Evolutionary conservation across 2,113 vertebrate species (phyloP).

Genomic region (Leucoraja erinaceus): DNA sequence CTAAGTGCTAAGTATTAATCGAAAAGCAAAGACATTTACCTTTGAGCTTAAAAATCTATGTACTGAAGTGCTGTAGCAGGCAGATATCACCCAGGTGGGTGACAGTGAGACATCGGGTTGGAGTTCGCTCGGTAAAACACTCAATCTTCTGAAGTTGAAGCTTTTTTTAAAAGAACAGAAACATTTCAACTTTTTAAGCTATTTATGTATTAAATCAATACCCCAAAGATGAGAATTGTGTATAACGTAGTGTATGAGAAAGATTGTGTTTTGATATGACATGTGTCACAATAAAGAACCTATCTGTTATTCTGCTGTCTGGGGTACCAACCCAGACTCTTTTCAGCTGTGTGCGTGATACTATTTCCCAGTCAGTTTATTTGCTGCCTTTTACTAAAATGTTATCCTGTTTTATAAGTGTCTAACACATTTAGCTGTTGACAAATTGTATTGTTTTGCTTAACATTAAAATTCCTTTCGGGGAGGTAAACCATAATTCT

Average conservation of each 20-base stretch:
- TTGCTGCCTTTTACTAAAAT: neutral
- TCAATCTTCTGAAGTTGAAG: conserved; percentile 13
- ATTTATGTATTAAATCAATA: conserved; percentile 29
- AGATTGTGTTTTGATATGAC: conserved; percentile 14
- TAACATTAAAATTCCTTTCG: neutral
- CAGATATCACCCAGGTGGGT: neutral
- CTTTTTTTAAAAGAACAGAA: neutral
- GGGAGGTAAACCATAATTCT: too few relatives aligned
- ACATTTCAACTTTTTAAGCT: conserved; percentile 33
- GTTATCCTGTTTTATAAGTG: conserved; percentile 2
- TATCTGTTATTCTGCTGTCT: neutral
- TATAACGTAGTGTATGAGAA: neutral
- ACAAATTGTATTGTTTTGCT: conserved; percentile 24
- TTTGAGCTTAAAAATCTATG: neutral
- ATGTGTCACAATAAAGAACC: neutral
- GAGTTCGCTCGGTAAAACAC: too few relatives aligned
- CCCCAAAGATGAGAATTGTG: neutral
- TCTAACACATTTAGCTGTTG: neutral
- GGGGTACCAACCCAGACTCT: neutral
- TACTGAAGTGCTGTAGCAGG: neutral
- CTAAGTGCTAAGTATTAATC: neutral
- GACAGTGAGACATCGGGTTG: neutral
- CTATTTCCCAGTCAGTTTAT: neutral
- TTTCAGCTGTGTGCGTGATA: neutral
- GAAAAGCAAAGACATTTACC: neutral